Percentiles rank a stretch among this genome's conserved stretches.
Evolutionary conservation across 1,140 invertebrate species (phyloP).

Genomic region (Conus ventricosus): DNA sequence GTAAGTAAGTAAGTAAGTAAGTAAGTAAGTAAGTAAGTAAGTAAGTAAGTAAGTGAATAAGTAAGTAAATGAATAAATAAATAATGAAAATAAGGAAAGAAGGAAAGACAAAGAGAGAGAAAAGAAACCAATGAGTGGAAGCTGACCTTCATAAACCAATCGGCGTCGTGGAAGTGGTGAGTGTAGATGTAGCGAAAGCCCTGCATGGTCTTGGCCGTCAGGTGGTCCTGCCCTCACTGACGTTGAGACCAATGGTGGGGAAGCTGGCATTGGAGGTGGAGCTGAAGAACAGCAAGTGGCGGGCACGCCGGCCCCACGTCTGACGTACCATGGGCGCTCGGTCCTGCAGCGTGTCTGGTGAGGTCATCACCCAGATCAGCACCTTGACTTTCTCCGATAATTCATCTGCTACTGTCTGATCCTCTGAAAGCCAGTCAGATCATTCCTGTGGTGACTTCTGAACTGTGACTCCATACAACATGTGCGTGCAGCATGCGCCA

Average conservation of each 20-base stretch:
- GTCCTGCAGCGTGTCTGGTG: constrained; percentile 87
- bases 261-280: constrained; percentile 28
- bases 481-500: too few species aligned
- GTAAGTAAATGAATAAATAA: neutral
- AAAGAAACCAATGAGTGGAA: neutral
- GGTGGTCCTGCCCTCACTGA: constrained; percentile 65
- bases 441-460: too few species aligned
- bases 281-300: constrained; percentile 75
- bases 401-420: constrained; percentile 81
- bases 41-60: neutral
- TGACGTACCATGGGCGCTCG: constrained; percentile 91
- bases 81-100: neutral
- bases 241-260: constrained; percentile 46
- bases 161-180: constrained; percentile 76
- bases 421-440: constrained; percentile 63
- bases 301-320: constrained; percentile 75
- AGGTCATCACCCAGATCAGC: constrained; percentile 97
- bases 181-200: constrained; percentile 81
- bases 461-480: too few species aligned
- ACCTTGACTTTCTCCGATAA: constrained; percentile 82
- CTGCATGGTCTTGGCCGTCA: constrained; percentile 71
- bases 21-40: constrained; percentile 18
- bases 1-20: constrained; percentile 8
- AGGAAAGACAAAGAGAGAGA: neutral
- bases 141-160: constrained; percentile 73